Percentiles rank a stretch among this genome's conserved stretches.
Evolutionary conservation across 2,797 vertebrate genomes (phyloP).

Genomic region (Anguilla marmorata): DNA sequence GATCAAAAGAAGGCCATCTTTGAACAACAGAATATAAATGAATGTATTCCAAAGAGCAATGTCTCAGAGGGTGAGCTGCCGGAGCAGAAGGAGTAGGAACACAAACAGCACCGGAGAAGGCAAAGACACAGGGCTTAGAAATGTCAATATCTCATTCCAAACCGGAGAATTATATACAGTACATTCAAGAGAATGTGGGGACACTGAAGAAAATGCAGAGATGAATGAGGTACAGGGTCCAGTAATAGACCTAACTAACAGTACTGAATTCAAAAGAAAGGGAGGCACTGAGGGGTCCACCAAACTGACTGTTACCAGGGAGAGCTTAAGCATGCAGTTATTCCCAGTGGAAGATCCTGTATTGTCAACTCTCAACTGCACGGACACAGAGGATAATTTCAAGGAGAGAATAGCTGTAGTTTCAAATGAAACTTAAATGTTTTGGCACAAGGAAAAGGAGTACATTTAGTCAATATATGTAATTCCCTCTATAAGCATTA

Average conservation of each 20-base stretch:
- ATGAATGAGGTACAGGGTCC: neutral
- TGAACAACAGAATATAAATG: neutral
- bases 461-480: neutral
- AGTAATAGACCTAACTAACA: neutral
- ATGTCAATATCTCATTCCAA: neutral
- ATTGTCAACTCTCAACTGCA: neutral
- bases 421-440: neutral
- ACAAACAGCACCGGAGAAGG: neutral
- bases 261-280: neutral
- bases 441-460: no score
- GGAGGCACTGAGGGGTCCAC: neutral
- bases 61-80: neutral
- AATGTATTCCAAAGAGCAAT: neutral
- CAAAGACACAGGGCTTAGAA: neutral
- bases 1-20: neutral
- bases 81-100: neutral
- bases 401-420: neutral
- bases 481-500: neutral
- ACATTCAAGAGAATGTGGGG: neutral
- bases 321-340: neutral
- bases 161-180: neutral
- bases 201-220: neutral
- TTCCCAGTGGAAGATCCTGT: neutral
- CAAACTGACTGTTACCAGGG: conserved; percentile 10
- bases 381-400: neutral